Percentiles rank a stretch among this genome's conserved stretches.
phyloP scores from a whole-genome alignment of 2,888 invertebrate genomes.

The Mylabris sibirica region DNA sequence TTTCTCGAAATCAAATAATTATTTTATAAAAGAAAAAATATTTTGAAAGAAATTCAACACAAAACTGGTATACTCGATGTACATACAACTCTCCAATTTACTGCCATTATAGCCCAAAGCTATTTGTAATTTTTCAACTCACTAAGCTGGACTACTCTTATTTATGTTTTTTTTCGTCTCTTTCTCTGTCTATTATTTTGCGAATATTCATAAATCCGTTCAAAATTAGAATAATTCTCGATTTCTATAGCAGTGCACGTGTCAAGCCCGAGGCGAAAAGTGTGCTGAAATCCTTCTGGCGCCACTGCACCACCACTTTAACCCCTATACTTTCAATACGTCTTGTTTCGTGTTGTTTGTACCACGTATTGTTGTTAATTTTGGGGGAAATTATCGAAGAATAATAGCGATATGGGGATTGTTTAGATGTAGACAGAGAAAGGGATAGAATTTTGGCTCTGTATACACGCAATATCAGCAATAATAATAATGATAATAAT shows the following conservation, averaged over 20 bases:
- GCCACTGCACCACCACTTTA: neutral
- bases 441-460: neutral
- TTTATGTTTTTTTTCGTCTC: neutral
- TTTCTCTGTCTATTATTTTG: neutral
- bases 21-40: neutral
- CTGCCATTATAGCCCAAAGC: conserved; percentile 5
- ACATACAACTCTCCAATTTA: neutral
- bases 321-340: conserved; percentile 3
- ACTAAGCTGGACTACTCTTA: neutral
- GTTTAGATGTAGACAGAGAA: neutral
- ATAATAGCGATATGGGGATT: no score
- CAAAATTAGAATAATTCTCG: neutral
- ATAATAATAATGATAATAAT: conserved; percentile 6
- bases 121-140: neutral
- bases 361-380: neutral
- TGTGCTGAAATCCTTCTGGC: neutral
- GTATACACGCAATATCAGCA: conserved; percentile 6
- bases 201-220: neutral
- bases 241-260: neutral
- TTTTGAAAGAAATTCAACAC: neutral
- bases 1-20: neutral
- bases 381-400: no score
- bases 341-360: neutral
- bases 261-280: neutral
- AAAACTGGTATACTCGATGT: neutral